Conservation (phyloP, 1,140 invertebrate species). For the Cepaea nemoralis region DNA sequence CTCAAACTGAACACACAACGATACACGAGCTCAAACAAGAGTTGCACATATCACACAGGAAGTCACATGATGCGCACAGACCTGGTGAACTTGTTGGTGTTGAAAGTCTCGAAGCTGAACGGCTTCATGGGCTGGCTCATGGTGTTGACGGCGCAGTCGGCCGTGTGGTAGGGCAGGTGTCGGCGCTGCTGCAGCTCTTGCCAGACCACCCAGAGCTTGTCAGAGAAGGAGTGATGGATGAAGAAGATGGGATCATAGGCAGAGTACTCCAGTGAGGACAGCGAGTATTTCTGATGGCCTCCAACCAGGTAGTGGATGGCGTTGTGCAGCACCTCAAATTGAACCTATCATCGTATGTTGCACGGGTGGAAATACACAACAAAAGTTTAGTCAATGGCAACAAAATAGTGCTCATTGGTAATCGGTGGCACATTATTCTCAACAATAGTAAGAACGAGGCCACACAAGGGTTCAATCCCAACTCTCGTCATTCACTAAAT, state of each 20-base stretch:
- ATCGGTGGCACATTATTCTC: background rate
- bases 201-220: slow-evolving; percentile 49
- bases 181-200: slow-evolving; percentile 47
- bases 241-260: slow-evolving; percentile 33
- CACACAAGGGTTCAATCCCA: no score
- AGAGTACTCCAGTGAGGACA: slow-evolving; percentile 45
- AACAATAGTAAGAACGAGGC: background rate
- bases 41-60: no score
- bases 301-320: slow-evolving; percentile 50
- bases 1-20: no score
- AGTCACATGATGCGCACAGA: no score
- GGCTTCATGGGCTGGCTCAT: slow-evolving; percentile 45
- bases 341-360: slow-evolving; percentile 31
- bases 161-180: slow-evolving; percentile 33
- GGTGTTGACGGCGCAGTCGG: slow-evolving; percentile 41
- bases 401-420: background rate
- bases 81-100: slow-evolving; percentile 31
- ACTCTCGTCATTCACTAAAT: background rate
- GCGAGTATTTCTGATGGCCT: slow-evolving; percentile 42
- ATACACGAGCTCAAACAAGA: no score
- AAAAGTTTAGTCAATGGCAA: no score
- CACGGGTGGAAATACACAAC: no score
- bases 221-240: slow-evolving; percentile 43
- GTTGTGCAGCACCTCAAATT: slow-evolving; percentile 49
- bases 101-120: slow-evolving; percentile 30